Evolutionary conservation across 2,113 vertebrate species (phyloP), one percentile per base, ranked within the genome.

Genomic region (Varanus salvator): DNA sequence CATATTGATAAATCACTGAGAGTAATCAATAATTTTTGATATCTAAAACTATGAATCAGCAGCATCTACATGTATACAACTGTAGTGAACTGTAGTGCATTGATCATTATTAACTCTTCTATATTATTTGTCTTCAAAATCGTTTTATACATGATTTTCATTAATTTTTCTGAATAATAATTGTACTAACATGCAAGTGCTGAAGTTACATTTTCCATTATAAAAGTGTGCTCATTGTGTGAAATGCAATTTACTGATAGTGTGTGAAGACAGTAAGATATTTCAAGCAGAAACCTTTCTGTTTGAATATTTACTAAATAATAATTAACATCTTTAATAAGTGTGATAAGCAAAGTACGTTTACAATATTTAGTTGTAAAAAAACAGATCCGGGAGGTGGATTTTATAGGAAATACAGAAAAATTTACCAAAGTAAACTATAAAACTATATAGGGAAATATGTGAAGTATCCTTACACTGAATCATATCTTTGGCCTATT

Each of bases 1-100:
- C 91, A 90, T 93, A 86, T 96, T 89, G 95, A 52, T 96, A 96
- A 95, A 97, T 93, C 78, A 94, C 8, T 95, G 86, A 90, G 78
- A 89, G 95, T 93, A 89, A 68, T 87, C 87, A 88, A 60, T 92
- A 44, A 89, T 93, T 89, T 85, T 94, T 97, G 95, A 94, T 94
- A 93, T 21, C 57, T 77, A 57, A 91, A 84, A 25, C 92, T 92
- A 83, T 92, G 84, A 91, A 87, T 92, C 89, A 92, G 86, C 94
- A 87, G 4, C 84, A 78, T 93, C 69, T 21, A 64, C 94, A 93
- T 94, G 94, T 92, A 91, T 57, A 44, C 38, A 44, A 44, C 38
- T 44, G 3, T 44, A 44, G 38, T 44, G 38, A 92, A 87, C 90
- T 91, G 69, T 93, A 95, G 90, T 86, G 8, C 92, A 88, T 71